Evolutionary conservation across 2,888 invertebrate genomes (phyloP).

Genomic region (Theristus sp.): DNA sequence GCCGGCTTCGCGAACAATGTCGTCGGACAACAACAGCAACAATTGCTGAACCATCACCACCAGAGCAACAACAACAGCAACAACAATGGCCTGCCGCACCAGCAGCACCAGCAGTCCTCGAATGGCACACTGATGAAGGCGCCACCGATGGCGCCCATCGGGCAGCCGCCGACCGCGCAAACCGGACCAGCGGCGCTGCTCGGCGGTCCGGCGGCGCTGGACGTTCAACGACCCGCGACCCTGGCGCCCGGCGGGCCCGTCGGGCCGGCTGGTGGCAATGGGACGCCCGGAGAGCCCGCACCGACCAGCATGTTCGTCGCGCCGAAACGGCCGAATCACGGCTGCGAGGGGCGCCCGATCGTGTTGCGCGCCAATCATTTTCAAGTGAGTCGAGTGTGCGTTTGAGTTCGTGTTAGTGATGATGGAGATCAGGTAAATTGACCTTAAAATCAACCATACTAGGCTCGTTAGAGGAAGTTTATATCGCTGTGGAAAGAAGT

Average conservation of each 20-base stretch:
- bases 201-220: neutral
- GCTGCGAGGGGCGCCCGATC: conserved; percentile 86
- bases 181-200: neutral
- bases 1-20: no score
- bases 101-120: no score
- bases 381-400: conserved; percentile 43
- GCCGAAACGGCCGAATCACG: conserved; percentile 84
- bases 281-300: neutral
- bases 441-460: no score
- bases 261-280: neutral
- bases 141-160: conserved; percentile 8
- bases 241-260: neutral
- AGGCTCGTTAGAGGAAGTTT: no score
- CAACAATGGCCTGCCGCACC: no score
- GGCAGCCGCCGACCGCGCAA: conserved; percentile 3
- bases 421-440: no score
- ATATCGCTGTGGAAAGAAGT: no score
- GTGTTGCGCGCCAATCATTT: conserved; percentile 95
- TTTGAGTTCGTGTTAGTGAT: conserved; percentile 39
- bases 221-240: neutral
- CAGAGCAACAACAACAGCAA: neutral
- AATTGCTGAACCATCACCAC: neutral
- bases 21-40: no score
- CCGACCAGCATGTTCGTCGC: conserved; percentile 52
- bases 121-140: neutral